Percentiles rank a stretch among this genome's conserved stretches.
Conservation (phyloP, 92 coral and sea anemone genomes). For the Porites evermanni region DNA sequence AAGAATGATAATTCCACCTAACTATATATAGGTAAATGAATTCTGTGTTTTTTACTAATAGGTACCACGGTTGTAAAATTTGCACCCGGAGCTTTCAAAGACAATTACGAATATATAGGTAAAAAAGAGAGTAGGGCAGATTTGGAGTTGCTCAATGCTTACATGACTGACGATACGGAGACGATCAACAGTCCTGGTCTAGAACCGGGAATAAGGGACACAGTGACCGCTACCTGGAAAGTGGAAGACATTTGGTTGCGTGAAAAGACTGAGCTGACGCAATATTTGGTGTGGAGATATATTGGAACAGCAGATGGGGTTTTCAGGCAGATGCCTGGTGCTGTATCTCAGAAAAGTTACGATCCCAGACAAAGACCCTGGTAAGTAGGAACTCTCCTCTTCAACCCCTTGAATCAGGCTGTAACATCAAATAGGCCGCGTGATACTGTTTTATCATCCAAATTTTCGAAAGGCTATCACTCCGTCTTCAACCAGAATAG, state of each 20-base stretch:
- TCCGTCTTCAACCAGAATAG: too few relatives aligned
- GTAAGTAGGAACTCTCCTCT: constrained; percentile 14
- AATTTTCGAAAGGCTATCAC: too few relatives aligned
- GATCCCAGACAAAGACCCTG: constrained; percentile 68
- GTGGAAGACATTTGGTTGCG: constrained; percentile 71
- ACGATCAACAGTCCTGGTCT: constrained; percentile 49
- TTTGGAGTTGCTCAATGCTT: constrained; percentile 36
- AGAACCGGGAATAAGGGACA: constrained; percentile 54
- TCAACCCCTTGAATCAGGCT: too few relatives aligned
- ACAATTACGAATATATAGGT: constrained; percentile 56
- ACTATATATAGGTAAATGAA: not conserved
- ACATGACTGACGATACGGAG: constrained; percentile 41
- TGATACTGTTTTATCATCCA: too few relatives aligned
- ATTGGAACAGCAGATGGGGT: constrained; percentile 66
- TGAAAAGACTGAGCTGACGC: constrained; percentile 37
- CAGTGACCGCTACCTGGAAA: constrained; percentile 53
- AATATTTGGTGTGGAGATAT: constrained; percentile 66
- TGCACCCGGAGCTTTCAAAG: constrained; percentile 58
- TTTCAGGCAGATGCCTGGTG: constrained; percentile 55
- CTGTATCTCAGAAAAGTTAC: constrained; percentile 13
- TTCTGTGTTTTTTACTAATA: not conserved
- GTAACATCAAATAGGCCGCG: too few relatives aligned
- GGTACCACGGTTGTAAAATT: constrained; percentile 58
- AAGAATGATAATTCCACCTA: too few relatives aligned
- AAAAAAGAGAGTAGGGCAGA: constrained; percentile 41